Evolutionary conservation across 2,113 vertebrate species (phyloP).

Genomic region (Oreochromis spilurus): DNA sequence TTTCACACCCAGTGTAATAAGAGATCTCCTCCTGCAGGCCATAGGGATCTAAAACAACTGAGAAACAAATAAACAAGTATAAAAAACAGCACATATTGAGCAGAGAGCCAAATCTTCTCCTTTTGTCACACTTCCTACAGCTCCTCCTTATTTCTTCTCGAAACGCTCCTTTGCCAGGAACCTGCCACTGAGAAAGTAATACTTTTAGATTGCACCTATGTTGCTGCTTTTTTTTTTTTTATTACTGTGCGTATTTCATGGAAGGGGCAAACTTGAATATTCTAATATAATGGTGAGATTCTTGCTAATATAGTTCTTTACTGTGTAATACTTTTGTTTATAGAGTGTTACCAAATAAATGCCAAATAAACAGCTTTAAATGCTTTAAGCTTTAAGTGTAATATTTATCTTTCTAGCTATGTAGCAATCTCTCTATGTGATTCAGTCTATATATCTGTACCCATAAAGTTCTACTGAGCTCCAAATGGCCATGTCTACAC

Average conservation of each 20-base stretch:
- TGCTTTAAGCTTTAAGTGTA: background rate
- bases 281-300: background rate
- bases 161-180: background rate
- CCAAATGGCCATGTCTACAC: background rate
- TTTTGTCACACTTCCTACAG: background rate
- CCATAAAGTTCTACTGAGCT: background rate
- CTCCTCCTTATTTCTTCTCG: background rate
- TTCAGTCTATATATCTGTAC: background rate
- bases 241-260: background rate
- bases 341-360: background rate
- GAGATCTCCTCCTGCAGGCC: background rate
- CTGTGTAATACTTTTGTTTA: background rate
- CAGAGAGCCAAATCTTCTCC: background rate
- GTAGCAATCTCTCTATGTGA: background rate
- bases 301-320: background rate
- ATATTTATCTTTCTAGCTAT: fast-evolving
- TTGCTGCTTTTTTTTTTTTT: background rate
- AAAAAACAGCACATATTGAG: background rate
- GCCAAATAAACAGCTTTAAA: background rate
- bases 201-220: background rate
- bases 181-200: background rate
- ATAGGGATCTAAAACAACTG: background rate
- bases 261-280: background rate
- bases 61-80: background rate
- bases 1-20: background rate